Conservation (phyloP, 2,797 vertebrate species). For the Pogonophryne albipinna region DNA sequence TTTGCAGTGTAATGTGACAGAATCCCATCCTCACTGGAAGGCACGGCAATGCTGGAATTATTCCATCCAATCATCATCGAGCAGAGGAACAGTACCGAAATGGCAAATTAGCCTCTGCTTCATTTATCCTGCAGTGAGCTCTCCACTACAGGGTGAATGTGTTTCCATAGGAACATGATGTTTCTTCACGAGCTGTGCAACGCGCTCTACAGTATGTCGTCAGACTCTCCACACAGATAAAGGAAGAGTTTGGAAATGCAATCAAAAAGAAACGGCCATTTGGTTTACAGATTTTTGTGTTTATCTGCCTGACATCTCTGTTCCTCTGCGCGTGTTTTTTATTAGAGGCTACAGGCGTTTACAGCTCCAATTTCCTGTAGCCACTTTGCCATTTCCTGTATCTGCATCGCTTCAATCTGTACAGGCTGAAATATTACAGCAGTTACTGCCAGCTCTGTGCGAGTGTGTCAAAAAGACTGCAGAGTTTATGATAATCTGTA, state of each 20-base stretch:
- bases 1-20: constrained; percentile 69
- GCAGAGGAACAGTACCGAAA: constrained; percentile 74
- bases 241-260: constrained; percentile 49
- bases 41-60: constrained; percentile 67
- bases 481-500: constrained; percentile 48
- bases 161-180: constrained; percentile 83
- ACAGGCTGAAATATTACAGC: constrained; percentile 64
- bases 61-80: constrained; percentile 72
- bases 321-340: constrained; percentile 59
- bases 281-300: constrained; percentile 50
- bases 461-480: constrained; percentile 38
- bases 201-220: constrained; percentile 34
- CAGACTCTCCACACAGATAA: constrained; percentile 41
- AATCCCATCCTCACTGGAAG: constrained; percentile 62
- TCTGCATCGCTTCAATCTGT: constrained; percentile 45
- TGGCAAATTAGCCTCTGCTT: constrained; percentile 80
- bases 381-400: constrained; percentile 20
- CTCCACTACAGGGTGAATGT: constrained; percentile 63
- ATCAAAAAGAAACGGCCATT: constrained; percentile 60
- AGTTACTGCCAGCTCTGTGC: constrained; percentile 50
- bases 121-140: constrained; percentile 79
- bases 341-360: constrained; percentile 49
- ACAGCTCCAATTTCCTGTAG: constrained; percentile 41
- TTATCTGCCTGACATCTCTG: constrained; percentile 50
- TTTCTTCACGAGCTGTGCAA: constrained; percentile 61